Percentiles rank a stretch among this genome's conserved stretches.
These are phyloP conservation scores for Phortica magna DNA, from an alignment of 2,888 invertebrate genomes.

Conservation along the genomic window DNA sequence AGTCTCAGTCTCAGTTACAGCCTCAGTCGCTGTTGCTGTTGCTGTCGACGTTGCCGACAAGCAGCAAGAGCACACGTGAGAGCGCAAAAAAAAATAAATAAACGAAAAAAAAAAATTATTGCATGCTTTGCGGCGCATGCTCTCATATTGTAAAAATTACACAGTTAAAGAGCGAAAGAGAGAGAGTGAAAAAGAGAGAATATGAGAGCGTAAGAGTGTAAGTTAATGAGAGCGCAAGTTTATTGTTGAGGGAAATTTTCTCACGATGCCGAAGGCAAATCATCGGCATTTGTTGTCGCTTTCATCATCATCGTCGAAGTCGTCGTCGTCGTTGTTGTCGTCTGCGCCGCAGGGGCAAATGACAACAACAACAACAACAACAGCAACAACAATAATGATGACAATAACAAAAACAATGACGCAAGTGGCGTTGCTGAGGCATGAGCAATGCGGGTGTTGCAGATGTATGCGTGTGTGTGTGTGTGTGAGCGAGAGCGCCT, in stretches of 20 bases:
- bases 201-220: conserved; percentile 16
- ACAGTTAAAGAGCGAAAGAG: too few relatives aligned
- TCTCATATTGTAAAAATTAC: neutral
- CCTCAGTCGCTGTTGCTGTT: conserved; percentile 36
- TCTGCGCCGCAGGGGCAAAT: conserved; percentile 11
- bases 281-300: neutral
- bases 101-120: neutral
- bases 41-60: conserved; percentile 21
- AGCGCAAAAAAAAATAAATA: conserved; percentile 13
- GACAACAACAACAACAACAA: conserved; percentile 57
- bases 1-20: conserved; percentile 51
- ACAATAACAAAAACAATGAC: conserved; percentile 67
- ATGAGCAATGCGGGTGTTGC: neutral
- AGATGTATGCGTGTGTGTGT: conserved; percentile 35
- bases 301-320: neutral
- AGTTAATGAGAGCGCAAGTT: neutral
- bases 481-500: conserved; percentile 59
- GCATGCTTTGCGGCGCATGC: conserved; percentile 32
- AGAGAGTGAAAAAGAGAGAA: too few relatives aligned
- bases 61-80: conserved; percentile 6
- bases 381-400: conserved; percentile 54
- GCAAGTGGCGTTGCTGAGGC: conserved; percentile 51
- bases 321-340: neutral
- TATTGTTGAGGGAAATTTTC: conserved; percentile 55
- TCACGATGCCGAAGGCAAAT: conserved; percentile 24